These are phyloP conservation scores for Caenorhabditis doughertyi DNA, from an alignment of 2,888 invertebrate species.

Conservation along the genomic window DNA sequence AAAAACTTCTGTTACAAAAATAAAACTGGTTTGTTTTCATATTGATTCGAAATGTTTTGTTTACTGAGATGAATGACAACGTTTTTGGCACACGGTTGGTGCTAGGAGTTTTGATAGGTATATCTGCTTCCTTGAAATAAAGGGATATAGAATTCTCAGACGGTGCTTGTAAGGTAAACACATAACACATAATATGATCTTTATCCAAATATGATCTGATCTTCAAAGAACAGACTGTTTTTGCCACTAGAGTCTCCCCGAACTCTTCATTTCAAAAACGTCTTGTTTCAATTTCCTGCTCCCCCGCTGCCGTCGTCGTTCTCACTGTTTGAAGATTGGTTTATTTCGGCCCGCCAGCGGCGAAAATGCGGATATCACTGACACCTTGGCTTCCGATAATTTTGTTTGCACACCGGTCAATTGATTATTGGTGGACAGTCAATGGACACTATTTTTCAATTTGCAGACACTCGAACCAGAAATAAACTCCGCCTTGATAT, in stretches of 20 bases:
- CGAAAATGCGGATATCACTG: conserved; percentile 64
- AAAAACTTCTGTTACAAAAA: not conserved
- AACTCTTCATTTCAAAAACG: not conserved
- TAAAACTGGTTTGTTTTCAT: not conserved
- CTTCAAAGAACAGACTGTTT: conserved; percentile 18
- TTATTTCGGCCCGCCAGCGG: conserved; percentile 60
- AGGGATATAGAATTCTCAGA: no score
- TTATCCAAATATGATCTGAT: conserved; percentile 1
- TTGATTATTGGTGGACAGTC: conserved; percentile 51
- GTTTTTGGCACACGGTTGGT: no score
- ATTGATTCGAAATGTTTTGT: no score
- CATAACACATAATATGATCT: no score
- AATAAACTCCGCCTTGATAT: conserved; percentile 45
- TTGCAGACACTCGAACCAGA: conserved; percentile 31
- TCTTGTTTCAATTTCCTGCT: conserved; percentile 46
- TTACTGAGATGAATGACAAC: no score
- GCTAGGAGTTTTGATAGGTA: no score
- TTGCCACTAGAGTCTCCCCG: conserved; percentile 12
- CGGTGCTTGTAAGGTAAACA: no score
- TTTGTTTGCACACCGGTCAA: conserved; percentile 57
- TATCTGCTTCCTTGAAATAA: no score
- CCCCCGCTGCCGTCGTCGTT: conserved; percentile 15
- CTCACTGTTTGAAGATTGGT: conserved; percentile 51
- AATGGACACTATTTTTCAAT: not conserved
- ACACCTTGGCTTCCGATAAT: conserved; percentile 56